These are phyloP conservation scores for Bolborhynchus lineola DNA, from an alignment of 2,113 vertebrate genomes.

Conservation along the genomic window DNA sequence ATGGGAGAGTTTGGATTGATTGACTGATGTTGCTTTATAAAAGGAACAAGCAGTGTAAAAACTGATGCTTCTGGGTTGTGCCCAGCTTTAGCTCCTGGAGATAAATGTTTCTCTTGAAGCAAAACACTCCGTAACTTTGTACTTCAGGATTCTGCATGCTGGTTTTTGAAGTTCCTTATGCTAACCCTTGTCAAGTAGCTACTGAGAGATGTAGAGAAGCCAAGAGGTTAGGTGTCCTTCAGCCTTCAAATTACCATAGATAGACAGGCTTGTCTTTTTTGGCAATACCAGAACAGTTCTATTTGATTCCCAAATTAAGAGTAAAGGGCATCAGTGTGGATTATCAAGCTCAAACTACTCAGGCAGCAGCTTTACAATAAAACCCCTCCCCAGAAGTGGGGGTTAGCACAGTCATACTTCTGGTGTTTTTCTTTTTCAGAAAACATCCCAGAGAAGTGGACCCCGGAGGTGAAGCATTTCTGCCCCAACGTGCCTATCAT, in stretches of 20 bases:
- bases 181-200: background rate
- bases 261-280: background rate
- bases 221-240: background rate
- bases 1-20: background rate
- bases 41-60: background rate
- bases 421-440: constrained; percentile 67
- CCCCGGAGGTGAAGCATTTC: constrained; percentile 98
- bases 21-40: background rate
- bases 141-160: background rate
- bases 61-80: background rate
- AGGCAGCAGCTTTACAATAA: background rate
- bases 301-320: background rate
- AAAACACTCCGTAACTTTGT: background rate
- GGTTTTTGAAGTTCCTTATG: background rate
- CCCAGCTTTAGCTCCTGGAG: background rate
- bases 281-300: background rate
- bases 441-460: constrained; percentile 99
- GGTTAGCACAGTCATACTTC: background rate
- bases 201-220: background rate
- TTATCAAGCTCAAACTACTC: background rate
- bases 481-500: constrained; percentile 99
- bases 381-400: background rate
- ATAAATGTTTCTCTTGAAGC: background rate
- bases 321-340: background rate
- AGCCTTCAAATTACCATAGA: background rate